Base-by-base conservation (phyloP, 1,140 invertebrate species). In the Apis dorsata region DNA sequence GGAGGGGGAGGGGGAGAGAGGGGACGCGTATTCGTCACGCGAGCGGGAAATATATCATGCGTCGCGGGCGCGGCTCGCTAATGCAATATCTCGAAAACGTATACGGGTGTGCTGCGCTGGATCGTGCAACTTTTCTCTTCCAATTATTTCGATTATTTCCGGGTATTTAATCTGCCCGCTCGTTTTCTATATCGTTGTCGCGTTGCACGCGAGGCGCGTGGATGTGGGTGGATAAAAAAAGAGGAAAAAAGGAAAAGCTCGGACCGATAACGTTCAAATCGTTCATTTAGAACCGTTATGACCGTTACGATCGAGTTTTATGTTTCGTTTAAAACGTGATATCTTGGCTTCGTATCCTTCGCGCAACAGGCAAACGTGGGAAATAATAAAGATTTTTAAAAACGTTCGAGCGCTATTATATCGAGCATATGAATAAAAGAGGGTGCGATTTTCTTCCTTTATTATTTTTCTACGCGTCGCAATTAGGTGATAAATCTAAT, bases 131-230 rank as follows among this genome's bases (percentile, higher is more conserved):
- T 77, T 63, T 72, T 5, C 62, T 15, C 7, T 44, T 17, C 71
- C 79, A 77, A 85, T 88, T 88, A 87, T 71, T 74, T 62, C 78
- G 86, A 88, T 85, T 85, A 87, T 87, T 82, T 59, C 79, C 34
- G 34, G 19, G 28, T 66, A 85, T 72, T 70, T 79, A 63, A 79
- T 78, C 75, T 72, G 59, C n/a, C 21, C 1, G 1, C 21, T 7
- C 28, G 44, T 44, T 44, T 44, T 44, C 3, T 34, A 34, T 34
- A 34, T 34, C 34, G 34, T 34, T 34, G 34, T 34, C 34, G 34
- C 34, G 34, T 34, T 0, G 34, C 34, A 34, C 34, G 34, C 28
- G 28, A 34, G 2, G 34, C 60, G 60, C 49, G 7, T 19, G n/a
- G n/a, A 34, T 28, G 24, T 17, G 63, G n/a, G n/a, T 63, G n/a